phyloP scores from a whole-genome alignment of 2,797 vertebrate species.

The Iguana delicatissima region DNA sequence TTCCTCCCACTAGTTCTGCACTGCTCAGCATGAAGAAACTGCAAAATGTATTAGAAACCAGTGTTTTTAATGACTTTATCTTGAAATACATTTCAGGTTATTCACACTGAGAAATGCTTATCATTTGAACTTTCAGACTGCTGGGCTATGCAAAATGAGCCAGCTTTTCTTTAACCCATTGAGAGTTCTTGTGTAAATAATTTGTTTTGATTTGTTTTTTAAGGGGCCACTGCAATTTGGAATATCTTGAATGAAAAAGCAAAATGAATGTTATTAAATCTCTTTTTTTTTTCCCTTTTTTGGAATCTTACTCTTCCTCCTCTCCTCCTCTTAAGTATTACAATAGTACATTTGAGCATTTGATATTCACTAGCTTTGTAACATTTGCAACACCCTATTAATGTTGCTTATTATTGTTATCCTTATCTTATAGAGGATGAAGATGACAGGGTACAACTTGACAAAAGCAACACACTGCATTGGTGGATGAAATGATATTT shows the following conservation, averaged over 20 bases:
- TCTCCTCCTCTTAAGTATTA: neutral
- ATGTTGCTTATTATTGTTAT: neutral
- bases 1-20: conserved; percentile 52
- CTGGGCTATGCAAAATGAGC: conserved; percentile 44
- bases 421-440: neutral
- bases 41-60: conserved; percentile 69
- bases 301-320: neutral
- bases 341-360: neutral
- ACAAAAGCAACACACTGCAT: neutral
- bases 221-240: neutral
- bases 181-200: neutral
- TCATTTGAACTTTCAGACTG: conserved; percentile 57
- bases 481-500: neutral
- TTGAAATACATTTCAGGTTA: conserved; percentile 65
- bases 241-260: neutral
- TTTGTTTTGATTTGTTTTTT: neutral
- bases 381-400: neutral
- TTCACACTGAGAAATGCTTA: conserved; percentile 63
- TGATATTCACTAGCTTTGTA: neutral
- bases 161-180: conserved; percentile 44
- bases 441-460: neutral
- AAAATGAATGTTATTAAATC: neutral
- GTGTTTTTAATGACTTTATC: conserved; percentile 66
- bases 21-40: conserved; percentile 66
- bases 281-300: neutral